Conservation (phyloP, 2,113 vertebrate species). For the Caranx melampygus region DNA sequence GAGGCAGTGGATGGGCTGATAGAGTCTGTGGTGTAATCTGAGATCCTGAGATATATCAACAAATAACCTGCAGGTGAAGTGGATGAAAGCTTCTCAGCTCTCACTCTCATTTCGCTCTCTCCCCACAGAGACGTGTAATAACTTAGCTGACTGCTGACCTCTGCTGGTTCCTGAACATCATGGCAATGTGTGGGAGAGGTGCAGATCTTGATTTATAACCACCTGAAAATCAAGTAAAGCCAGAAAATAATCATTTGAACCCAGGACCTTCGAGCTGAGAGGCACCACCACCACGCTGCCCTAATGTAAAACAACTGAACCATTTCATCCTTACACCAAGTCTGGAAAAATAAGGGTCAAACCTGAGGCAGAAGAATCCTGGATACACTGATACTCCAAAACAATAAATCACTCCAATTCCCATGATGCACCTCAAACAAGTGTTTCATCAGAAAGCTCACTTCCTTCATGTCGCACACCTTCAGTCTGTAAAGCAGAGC, state of each 20-base stretch:
- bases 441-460: background rate
- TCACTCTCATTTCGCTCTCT: background rate
- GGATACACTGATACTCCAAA: background rate
- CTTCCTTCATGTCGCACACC: background rate
- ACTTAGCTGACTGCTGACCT: conserved; percentile 74
- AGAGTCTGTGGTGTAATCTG: conserved; percentile 18
- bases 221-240: no score
- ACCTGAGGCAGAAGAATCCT: background rate
- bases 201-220: background rate
- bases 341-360: background rate
- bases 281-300: no score
- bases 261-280: no score
- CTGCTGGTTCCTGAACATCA: conserved; percentile 69
- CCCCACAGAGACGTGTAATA: background rate
- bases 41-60: conserved; percentile 35
- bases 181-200: conserved; percentile 13
- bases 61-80: conserved; percentile 32
- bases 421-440: background rate
- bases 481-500: background rate
- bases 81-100: background rate
- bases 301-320: background rate
- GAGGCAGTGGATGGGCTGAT: conserved; percentile 8
- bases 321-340: background rate
- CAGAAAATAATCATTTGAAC: background rate
- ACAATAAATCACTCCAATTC: background rate